Base-by-base conservation (phyloP, 2,113 vertebrate genomes). In the Prionailurus viverrinus region DNA sequence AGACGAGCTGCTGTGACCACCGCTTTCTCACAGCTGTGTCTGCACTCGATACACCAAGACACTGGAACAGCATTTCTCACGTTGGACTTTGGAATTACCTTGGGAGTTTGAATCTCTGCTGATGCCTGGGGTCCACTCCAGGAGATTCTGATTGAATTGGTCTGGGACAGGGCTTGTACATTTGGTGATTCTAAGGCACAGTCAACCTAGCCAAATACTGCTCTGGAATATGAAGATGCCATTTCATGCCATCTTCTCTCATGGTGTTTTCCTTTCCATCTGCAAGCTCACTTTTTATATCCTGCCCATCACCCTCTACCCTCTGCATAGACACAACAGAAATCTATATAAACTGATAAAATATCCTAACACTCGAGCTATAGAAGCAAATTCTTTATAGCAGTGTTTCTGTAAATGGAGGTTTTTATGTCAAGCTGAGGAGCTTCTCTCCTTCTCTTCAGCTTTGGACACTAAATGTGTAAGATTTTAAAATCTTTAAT, bases 51-150 rank as follows among this genome's bases (percentile, higher is more conserved):
- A 53, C 3, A 0, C 0, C 45, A 13, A 80, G 33, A 53, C 3
- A 0, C 0, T 0, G 13, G 25, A 36, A 25, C 7, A 33, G 7
- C 33, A 0, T 6, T 27, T 31, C 31, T 39, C 14, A 7, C 29
- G 23, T 45, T 31, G 51, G 6, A 23, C 10, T 39, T 51, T 48
- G 78, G 10, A 48, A 74, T 63, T 51, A 76, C 18, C 23, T 33
- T 7, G 1, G 4, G 33, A 36, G 0, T n/a, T 21, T 93, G 31
- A 31, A 53, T 82, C 25, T 23, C 1, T 51, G 29, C 18, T 16
- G 15, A 31, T 69, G 6, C 39, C 31, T 29, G 12, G 4, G 1
- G 18, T 19, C 12, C 9, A 27, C 10, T 82, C 21, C 45, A 45
- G 6, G 39, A 41, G 55, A 36, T 63, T 73, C 23, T 39, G 27